These are phyloP conservation scores for Drosophila anomalata DNA, from an alignment of 2,888 invertebrate species.

Conservation along the genomic window DNA sequence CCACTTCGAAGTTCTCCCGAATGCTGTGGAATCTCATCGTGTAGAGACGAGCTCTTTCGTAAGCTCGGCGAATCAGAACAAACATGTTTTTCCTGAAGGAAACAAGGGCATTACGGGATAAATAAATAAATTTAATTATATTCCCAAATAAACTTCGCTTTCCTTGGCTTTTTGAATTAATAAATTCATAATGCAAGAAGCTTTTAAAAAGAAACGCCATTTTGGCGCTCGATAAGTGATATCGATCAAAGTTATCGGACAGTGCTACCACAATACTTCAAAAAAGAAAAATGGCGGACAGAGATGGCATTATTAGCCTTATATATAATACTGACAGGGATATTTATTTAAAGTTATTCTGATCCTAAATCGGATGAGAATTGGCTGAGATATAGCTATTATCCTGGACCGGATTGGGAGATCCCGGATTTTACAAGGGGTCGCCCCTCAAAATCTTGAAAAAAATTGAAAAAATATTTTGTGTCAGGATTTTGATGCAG, in stretches of 20 bases:
- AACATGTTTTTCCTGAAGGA: slow-evolving; percentile 85
- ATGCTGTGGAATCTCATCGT: slow-evolving; percentile 88
- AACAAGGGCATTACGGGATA: background rate
- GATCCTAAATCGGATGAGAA: too few species aligned
- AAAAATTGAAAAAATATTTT: too few species aligned
- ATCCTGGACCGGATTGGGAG: too few species aligned
- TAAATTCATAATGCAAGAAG: background rate
- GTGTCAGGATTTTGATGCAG: too few species aligned
- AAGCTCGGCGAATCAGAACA: slow-evolving; percentile 86
- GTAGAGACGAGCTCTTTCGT: slow-evolving; percentile 87
- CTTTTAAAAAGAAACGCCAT: background rate
- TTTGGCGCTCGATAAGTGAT: too few species aligned
- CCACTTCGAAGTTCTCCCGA: slow-evolving; percentile 88
- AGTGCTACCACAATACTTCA: background rate
- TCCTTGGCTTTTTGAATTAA: background rate
- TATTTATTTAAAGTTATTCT: too few species aligned
- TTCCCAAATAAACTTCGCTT: background rate
- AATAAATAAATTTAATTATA: background rate
- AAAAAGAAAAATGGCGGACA: background rate
- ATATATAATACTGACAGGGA: too few species aligned
- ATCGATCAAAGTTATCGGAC: background rate
- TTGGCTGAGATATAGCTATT: too few species aligned
- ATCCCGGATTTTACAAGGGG: too few species aligned
- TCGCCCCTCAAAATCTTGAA: too few species aligned
- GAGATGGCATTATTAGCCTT: background rate